Evolutionary conservation across 2,888 invertebrate genomes (phyloP), one percentile per base, ranked within the genome.

Genomic region (Lochmaea capreae): DNA sequence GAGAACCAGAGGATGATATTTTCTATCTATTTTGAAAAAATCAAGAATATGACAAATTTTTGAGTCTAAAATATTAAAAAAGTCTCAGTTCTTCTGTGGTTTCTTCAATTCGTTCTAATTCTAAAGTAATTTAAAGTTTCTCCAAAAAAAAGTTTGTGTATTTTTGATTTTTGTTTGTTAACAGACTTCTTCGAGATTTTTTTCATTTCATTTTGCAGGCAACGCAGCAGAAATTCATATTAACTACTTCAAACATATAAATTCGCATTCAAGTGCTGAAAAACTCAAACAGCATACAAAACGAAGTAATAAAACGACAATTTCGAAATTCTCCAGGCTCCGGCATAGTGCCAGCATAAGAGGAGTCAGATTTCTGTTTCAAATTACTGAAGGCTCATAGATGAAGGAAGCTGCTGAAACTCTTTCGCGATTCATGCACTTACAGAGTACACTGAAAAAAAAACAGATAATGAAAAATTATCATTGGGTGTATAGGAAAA

Each of bases 271-370:
- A 67, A 67, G 63, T 70, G 63, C 63, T 63, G 57, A 70, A 61
- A 70, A 63, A 70, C 57, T 70, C 70, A 63, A 70, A 70, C 65
- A 57, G 70, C 63, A 70, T 70, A 57, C 63, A 70, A 70, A 70
- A 70, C 65, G 63, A 81, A 81, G 81, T 81, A 82, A 83, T 82
- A 82, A 82, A 83, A 81, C 79, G 80, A 80, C 82, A 83, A 82
- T 83, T 80, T 83, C 77, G 78, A 81, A 81, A 83, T 81, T 78
- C 79, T 80, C 76, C 72, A 75, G 76, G 71, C 76, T 80, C 39
- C 39, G 74, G 75, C 42, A 42, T 61, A 80, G 81, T 79, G 77
- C 78, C 78, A 79, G 79, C 79, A 77, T 80, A 81, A 80, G 78
- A 79, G 42, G 42, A 77, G 77, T 76, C 75, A 75, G 78, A 80